phyloP scores from a whole-genome alignment of 2,797 vertebrate genomes.

The Podargus strigoides region DNA sequence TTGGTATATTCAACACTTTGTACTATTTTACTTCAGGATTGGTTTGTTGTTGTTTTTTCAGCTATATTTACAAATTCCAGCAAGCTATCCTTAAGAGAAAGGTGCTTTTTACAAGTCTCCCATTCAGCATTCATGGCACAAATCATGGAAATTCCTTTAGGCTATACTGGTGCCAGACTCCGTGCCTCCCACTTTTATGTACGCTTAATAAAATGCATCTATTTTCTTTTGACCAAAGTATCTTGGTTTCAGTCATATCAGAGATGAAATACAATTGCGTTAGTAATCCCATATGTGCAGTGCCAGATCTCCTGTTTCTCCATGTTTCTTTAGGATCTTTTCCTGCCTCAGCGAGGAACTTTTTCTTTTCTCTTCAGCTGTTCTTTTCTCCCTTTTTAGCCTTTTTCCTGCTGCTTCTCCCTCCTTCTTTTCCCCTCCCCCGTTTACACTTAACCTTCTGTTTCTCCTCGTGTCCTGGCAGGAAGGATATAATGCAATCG shows the following conservation, averaged over 20 bases:
- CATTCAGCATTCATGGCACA: constrained; percentile 64
- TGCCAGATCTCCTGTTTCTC: background rate
- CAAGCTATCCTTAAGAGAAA: constrained; percentile 30
- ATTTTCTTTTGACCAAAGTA: constrained; percentile 4
- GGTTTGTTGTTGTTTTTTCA: constrained; percentile 10
- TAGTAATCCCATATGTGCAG: background rate
- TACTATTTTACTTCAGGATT: background rate
- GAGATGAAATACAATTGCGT: background rate
- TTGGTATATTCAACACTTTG: background rate
- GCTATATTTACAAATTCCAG: constrained; percentile 43
- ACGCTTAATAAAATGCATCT: constrained; percentile 5
- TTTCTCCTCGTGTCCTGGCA: constrained; percentile 43
- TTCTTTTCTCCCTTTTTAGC: constrained; percentile 34
- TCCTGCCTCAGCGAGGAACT: background rate
- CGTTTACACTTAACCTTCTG: constrained; percentile 33
- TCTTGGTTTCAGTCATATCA: background rate
- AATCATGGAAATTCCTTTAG: constrained; percentile 65
- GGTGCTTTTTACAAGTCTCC: constrained; percentile 59
- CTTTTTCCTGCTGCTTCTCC: constrained; percentile 17
- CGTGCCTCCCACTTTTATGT: constrained; percentile 47
- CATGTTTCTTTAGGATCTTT: background rate
- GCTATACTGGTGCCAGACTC: constrained; percentile 50
- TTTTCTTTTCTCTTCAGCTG: constrained; percentile 3
- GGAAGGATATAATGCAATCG: constrained; percentile 60
- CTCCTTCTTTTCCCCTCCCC: constrained; percentile 38